Conservation (phyloP, 2,888 invertebrate species). For the Patella caerulea region DNA sequence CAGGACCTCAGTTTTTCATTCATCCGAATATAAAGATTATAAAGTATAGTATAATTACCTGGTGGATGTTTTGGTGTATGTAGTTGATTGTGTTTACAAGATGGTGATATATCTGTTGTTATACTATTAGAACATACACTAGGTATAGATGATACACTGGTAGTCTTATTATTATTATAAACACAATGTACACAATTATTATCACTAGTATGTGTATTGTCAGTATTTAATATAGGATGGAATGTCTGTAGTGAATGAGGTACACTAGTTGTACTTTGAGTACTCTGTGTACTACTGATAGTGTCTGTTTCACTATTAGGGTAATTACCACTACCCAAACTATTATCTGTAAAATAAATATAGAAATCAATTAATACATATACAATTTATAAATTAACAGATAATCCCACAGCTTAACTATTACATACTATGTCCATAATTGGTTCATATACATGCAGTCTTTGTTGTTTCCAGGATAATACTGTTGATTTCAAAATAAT, state of each 20-base stretch:
- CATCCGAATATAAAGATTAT: too few relatives aligned
- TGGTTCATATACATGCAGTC: too few relatives aligned
- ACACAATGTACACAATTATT: not conserved
- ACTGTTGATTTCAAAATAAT: too few relatives aligned
- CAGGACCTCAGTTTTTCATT: too few relatives aligned
- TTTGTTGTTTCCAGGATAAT: too few relatives aligned
- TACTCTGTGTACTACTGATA: constrained; percentile 61
- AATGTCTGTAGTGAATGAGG: constrained; percentile 58
- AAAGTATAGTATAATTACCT: not conserved
- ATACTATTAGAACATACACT: constrained; percentile 16
- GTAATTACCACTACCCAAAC: constrained; percentile 58
- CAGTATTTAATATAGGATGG: constrained; percentile 47
- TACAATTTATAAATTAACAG: too few relatives aligned
- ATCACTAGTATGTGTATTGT: not conserved
- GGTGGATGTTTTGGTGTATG: not conserved
- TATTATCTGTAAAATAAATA: constrained; percentile 45
- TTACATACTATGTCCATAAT: too few relatives aligned
- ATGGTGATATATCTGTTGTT: not conserved
- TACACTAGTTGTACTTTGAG: constrained; percentile 20
- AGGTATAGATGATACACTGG: constrained; percentile 25
- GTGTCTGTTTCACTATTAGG: constrained; percentile 63
- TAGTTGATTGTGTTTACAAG: not conserved
- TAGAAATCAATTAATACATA: too few relatives aligned
- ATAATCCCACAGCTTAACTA: too few relatives aligned
- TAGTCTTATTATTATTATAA: constrained; percentile 11